Conservation (phyloP, 2,888 invertebrate genomes). For the Baronia brevicornis region DNA sequence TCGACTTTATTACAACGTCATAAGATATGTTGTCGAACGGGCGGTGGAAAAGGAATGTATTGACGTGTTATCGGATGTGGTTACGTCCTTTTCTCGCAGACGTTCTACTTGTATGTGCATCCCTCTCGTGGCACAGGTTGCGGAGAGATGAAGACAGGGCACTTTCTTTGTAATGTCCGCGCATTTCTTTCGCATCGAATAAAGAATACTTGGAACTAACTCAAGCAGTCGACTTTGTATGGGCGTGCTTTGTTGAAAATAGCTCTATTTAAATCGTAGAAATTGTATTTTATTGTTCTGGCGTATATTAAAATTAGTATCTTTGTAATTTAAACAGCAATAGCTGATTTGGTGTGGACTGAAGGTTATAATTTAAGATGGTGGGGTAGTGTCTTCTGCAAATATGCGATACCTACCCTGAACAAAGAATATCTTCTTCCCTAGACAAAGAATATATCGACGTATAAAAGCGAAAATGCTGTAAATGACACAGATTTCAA, state of each 20-base stretch:
- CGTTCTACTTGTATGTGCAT: slow-evolving; percentile 53
- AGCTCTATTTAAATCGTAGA: too few species aligned
- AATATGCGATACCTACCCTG: too few species aligned
- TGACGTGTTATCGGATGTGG: slow-evolving; percentile 73
- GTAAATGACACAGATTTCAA: too few species aligned
- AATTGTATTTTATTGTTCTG: too few species aligned
- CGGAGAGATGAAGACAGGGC: slow-evolving; percentile 59
- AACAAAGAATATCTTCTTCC: too few species aligned
- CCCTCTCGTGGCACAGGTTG: slow-evolving; percentile 61
- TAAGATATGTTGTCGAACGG: slow-evolving; percentile 44
- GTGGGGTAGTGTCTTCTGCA: too few species aligned
- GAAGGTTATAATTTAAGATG: too few species aligned
- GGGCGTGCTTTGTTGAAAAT: neutral
- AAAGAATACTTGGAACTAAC: slow-evolving; percentile 39
- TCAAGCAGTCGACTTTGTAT: slow-evolving; percentile 16
- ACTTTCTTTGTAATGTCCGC: slow-evolving; percentile 59
- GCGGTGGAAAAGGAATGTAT: slow-evolving; percentile 60
- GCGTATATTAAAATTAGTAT: too few species aligned
- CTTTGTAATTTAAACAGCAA: too few species aligned
- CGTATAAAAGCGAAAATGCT: too few species aligned
- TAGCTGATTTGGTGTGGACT: too few species aligned
- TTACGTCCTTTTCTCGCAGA: slow-evolving; percentile 55
- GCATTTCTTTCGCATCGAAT: slow-evolving; percentile 60
- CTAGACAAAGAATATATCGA: too few species aligned
- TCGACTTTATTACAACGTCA: slow-evolving; percentile 28